Conservation (phyloP, 2,888 invertebrate species). For the Clanis bilineata region DNA sequence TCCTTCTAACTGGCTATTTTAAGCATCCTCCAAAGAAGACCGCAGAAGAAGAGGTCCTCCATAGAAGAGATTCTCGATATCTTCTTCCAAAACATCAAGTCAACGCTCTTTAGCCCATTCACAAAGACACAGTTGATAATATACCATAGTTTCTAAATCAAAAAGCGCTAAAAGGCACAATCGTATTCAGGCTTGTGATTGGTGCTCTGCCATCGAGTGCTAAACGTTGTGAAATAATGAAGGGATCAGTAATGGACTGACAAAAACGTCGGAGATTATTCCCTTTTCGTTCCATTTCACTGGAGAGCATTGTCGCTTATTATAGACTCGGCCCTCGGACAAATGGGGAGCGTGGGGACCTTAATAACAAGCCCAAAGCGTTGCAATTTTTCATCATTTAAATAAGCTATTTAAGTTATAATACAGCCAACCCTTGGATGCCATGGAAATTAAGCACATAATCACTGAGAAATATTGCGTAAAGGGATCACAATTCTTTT, state of each 20-base stretch:
- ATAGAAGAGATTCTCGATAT: no score
- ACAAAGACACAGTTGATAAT: background rate
- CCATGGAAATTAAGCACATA: background rate
- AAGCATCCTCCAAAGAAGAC: no score
- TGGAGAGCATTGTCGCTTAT: slow-evolving; percentile 1
- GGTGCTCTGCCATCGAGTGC: background rate
- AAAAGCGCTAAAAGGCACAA: background rate
- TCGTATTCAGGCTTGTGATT: background rate
- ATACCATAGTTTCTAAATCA: no score
- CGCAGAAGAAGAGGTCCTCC: no score
- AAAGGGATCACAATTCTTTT: background rate
- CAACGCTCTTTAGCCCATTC: no score
- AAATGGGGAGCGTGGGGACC: background rate
- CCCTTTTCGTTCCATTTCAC: slow-evolving; percentile 4
- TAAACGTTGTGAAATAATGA: slow-evolving; percentile 6
- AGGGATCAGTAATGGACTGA: slow-evolving; percentile 3
- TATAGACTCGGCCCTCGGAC: background rate
- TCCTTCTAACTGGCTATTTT: no score
- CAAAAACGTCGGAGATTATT: background rate
- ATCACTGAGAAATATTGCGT: background rate
- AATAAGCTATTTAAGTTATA: background rate
- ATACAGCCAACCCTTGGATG: background rate
- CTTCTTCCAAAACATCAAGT: background rate
- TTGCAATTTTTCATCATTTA: background rate
- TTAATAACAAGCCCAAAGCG: background rate